These are phyloP conservation scores for Anguilla anguilla DNA, from an alignment of 2,797 vertebrate genomes.

Conservation along the genomic window DNA sequence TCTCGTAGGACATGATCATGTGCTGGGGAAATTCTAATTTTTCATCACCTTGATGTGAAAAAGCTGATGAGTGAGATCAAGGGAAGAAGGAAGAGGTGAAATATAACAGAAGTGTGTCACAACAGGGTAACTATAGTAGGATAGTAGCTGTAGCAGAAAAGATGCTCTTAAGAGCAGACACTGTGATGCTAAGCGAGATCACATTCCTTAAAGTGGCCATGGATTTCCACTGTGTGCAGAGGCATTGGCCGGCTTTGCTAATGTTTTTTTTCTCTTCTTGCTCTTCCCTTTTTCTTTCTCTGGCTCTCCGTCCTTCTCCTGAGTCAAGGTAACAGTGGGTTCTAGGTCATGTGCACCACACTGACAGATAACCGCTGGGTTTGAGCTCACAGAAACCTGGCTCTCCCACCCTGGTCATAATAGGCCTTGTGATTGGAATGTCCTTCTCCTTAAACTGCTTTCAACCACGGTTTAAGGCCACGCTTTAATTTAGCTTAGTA, in stretches of 20 bases:
- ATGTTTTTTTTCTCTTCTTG: background rate
- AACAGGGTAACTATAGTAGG: background rate
- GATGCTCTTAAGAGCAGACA: background rate
- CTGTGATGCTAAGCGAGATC: background rate
- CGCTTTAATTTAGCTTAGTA: background rate
- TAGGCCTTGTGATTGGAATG: background rate
- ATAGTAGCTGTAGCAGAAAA: background rate
- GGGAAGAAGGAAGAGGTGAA: background rate
- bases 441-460: background rate
- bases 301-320: conserved; percentile 3
- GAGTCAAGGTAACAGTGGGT: conserved; percentile 21
- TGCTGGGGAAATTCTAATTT: background rate
- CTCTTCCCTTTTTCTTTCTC: background rate
- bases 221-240: background rate
- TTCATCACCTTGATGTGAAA: conserved; percentile 1
- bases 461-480: background rate
- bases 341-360: background rate
- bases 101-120: background rate
- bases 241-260: background rate
- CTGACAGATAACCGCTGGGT: background rate
- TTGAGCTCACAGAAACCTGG: background rate
- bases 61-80: background rate
- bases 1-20: background rate
- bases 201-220: background rate
- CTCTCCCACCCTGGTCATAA: background rate